Evolutionary conservation across 2,797 vertebrate genomes (phyloP), one percentile per base, ranked within the genome.

Genomic region (Sebastes reedi): DNA sequence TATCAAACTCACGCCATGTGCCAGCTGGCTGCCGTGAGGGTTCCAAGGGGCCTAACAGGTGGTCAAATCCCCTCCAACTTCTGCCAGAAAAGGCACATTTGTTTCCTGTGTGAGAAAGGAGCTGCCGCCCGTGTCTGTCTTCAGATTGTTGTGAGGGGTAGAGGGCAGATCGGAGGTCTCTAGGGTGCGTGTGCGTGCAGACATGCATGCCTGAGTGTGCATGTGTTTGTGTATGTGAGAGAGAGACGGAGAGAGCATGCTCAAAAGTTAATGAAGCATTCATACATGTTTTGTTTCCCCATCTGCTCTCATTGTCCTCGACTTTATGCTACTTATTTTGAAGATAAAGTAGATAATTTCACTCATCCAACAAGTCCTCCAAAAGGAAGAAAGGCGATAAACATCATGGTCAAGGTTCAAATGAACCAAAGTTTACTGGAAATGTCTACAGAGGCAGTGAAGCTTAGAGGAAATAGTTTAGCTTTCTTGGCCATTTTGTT

Each of bases 11-110:
- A n/a, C 29, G 22, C 20, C 67, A 32, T 42, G 68, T 42, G 65
- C 62, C 89, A 86, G 80, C 80, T 89, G 89, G 66, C 64, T 32
- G 32, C 3, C 52, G 12, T 36, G n/a, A 76, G 75, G 36, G 1
- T 27, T 60, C 3, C 29, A 3, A 27, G 11, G 27, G 62, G 25
- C 4, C 32, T 30, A 67, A 80, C 87, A 89, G 80, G 62, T 85
- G 82, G 27, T 71, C 16, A 58, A 46, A 68, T 70, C 50, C 82
- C 59, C 54, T 30, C 22, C 0, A 64, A 36, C 32, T 54, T 20
- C 9, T 2, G 36, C 42, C 56, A 32, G 16, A 46, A 52, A 64
- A 46, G 24, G 12, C 22, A 27, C n/a, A 20, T 70, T 72, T 56
- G 29, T 69, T 42, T 52, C 14, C n/a, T 6, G 8, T 39, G 55